Base-by-base conservation (phyloP, 2,797 vertebrate species). In the Yasuhikotakia modesta region DNA sequence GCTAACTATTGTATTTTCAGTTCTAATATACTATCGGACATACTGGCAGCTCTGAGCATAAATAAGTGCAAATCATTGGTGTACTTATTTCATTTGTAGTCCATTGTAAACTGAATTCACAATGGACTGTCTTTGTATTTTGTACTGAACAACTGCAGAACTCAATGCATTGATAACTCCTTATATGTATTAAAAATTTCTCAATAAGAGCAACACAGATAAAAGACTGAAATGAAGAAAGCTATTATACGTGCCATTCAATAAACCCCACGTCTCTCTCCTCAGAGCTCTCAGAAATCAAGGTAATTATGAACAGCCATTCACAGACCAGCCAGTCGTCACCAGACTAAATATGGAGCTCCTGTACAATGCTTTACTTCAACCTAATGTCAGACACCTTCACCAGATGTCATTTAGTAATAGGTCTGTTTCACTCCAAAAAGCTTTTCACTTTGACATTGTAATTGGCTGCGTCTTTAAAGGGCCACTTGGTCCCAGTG, bases 291-390 rank as follows among this genome's bases (percentile, higher is more conserved):
- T 84, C 68, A 83, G 64, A 73, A 75, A 78, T 87, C 58, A 83
- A 81, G 81, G 84, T 83, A 82, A 83, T 84, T 78, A 88, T 73
- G 74, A 76, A 50, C 50, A 64, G 57, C 57, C 70, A 68, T 67
- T 80, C 21, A 71, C 69, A 17, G 35, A 73, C 75, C 84, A 81
- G 10, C 80, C 30, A 32, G 71, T 88, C 88, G 83, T 85, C 86
- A 70, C 22, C 43, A 64, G 80, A 83, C 70, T 86, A 81, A 88
- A 89, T 88, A 85, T 86, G 86, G 82, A 80, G 70, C 57, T 65
- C 39, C 46, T 78, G 85, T 69, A 76, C 81, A 84, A 81, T 57
- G 76, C 74, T 76, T 64, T 81, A 78, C 46, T 80, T 58, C 87
- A 80, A 52, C 53, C 61, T 5, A 81, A 82, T 83, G 81, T 70